Evolutionary conservation across 1,140 invertebrate species (phyloP).

Genomic region (Ceratina calcarata): DNA sequence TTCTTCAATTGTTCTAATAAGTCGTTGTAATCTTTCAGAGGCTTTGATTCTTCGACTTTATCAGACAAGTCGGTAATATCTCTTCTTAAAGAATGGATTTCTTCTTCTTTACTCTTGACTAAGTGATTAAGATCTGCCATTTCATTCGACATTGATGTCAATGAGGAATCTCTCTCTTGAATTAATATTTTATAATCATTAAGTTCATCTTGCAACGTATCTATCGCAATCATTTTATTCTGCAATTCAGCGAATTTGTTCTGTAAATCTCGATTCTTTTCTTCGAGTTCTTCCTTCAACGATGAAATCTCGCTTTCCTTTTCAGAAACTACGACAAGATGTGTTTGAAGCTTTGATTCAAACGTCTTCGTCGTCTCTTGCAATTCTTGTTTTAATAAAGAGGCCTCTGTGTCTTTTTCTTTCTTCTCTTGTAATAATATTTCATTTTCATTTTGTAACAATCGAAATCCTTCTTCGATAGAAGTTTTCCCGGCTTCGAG

Average conservation of each 20-base stretch:
- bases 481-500: slow-evolving; percentile 63
- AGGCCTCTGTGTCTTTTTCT: slow-evolving; percentile 54
- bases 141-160: slow-evolving; percentile 63
- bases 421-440: slow-evolving; percentile 54
- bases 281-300: slow-evolving; percentile 54
- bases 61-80: slow-evolving; percentile 51
- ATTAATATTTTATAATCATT: slow-evolving; percentile 52
- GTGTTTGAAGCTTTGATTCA: slow-evolving; percentile 57
- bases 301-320: slow-evolving; percentile 64
- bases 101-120: slow-evolving; percentile 36
- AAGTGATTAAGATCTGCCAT: slow-evolving; percentile 49
- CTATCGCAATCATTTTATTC: slow-evolving; percentile 64
- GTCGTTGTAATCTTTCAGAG: slow-evolving; percentile 74
- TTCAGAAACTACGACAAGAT: slow-evolving; percentile 2
- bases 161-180: slow-evolving; percentile 50
- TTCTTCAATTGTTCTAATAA: slow-evolving; percentile 73
- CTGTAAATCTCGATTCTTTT: slow-evolving; percentile 82
- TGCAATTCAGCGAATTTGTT: slow-evolving; percentile 67
- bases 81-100: slow-evolving; percentile 63
- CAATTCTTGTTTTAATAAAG: slow-evolving; percentile 74
- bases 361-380: slow-evolving; percentile 65
- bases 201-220: slow-evolving; percentile 68
- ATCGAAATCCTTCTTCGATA: slow-evolving; percentile 62
- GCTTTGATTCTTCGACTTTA: slow-evolving; percentile 62
- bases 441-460: slow-evolving; percentile 54